A percentile compares a stretch with the other conserved stretches of the same genome.
phyloP scores from a whole-genome alignment of 2,113 vertebrate species.

The Rhabdomys dilectus region DNA sequence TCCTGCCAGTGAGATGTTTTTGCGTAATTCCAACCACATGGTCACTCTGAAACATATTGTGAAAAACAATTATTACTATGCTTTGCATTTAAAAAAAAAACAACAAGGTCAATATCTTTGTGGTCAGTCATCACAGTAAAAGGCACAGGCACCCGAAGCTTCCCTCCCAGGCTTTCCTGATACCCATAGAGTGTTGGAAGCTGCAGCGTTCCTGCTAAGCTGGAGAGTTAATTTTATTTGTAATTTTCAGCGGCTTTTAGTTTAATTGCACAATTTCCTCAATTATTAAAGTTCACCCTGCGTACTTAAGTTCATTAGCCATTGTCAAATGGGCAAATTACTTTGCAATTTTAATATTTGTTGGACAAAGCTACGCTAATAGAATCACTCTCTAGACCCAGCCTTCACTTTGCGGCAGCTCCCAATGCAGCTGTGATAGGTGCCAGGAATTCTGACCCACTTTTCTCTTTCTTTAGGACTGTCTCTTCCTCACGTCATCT shows the following conservation, averaged over 20 bases:
- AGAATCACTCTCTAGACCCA: neutral
- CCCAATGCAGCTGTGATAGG: neutral
- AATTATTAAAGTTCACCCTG: conserved; percentile 73
- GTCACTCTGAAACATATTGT: conserved; percentile 34
- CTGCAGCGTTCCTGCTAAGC: conserved; percentile 56
- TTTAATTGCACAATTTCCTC: conserved; percentile 78
- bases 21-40: conserved; percentile 73
- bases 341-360: conserved; percentile 77
- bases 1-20: conserved; percentile 74
- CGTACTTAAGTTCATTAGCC: conserved; percentile 80
- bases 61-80: conserved; percentile 61
- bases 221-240: conserved; percentile 73
- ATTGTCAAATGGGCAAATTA: conserved; percentile 74
- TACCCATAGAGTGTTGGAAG: conserved; percentile 49
- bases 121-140: conserved; percentile 69
- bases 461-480: neutral
- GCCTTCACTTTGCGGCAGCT: neutral
- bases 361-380: conserved; percentile 57
- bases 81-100: conserved; percentile 35
- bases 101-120: conserved; percentile 51
- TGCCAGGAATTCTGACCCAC: neutral
- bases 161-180: conserved; percentile 62
- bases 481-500: neutral
- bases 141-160: neutral
- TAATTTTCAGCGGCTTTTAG: conserved; percentile 65